Conservation (phyloP, 53 echinoderm and acorn worm genomes). For the Stichopus horrens region DNA sequence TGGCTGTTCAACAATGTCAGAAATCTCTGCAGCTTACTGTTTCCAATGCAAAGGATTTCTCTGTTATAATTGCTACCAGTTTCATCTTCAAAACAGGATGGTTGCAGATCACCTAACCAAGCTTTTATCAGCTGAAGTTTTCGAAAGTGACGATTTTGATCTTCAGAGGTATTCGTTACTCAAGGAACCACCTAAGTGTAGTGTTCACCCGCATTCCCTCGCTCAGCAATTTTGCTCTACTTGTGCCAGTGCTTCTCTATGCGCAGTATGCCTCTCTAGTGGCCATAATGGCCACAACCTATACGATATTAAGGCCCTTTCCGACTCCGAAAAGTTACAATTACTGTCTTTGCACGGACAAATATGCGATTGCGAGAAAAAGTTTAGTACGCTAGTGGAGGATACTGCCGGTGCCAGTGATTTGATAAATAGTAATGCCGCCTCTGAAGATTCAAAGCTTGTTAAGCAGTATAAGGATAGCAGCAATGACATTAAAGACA, state of each 20-base stretch:
- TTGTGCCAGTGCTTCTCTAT: neutral
- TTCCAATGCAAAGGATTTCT: neutral
- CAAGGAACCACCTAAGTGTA: neutral
- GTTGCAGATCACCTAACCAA: neutral
- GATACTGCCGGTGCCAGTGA: neutral
- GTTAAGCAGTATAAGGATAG: neutral
- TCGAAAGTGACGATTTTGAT: neutral
- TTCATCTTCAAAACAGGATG: constrained; percentile 3
- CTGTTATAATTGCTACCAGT: neutral
- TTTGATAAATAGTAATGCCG: neutral
- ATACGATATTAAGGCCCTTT: neutral
- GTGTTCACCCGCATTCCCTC: neutral
- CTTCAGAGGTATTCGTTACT: neutral
- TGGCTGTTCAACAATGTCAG: neutral
- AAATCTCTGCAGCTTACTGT: neutral
- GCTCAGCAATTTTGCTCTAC: neutral
- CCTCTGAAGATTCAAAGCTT: neutral
- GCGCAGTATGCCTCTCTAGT: neutral
- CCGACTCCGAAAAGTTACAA: neutral
- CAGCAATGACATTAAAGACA: neutral
- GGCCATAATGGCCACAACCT: neutral
- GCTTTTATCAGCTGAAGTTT: neutral
- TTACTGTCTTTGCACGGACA: neutral
- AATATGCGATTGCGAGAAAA: neutral
- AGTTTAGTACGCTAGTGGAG: neutral